phyloP scores from a whole-genome alignment of 2,888 invertebrate genomes.

The Tetragonisca angustula region DNA sequence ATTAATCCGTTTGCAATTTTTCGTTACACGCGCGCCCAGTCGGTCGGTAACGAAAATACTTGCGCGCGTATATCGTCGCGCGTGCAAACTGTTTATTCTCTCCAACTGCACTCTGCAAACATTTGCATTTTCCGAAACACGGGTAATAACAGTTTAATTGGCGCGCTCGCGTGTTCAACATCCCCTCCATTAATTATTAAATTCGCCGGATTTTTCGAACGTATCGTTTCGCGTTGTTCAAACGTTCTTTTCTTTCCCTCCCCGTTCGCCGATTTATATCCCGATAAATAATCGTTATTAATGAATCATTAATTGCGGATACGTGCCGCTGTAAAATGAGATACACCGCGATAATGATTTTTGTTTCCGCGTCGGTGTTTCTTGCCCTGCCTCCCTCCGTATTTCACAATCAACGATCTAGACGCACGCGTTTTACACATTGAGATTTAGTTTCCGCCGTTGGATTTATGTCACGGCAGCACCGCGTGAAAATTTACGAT shows the following conservation, averaged over 20 bases:
- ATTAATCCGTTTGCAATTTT: no score
- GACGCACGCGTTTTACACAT: constrained; percentile 24
- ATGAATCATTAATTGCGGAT: not conserved
- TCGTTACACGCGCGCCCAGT: no score
- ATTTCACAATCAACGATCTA: constrained; percentile 34
- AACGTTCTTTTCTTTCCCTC: no score
- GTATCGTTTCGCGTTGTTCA: not conserved
- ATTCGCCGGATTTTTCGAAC: not conserved
- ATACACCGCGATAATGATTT: not conserved
- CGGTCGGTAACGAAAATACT: not conserved
- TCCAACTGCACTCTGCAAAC: not conserved
- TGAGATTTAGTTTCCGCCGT: constrained; percentile 41
- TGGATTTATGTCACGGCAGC: constrained; percentile 13
- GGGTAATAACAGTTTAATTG: not conserved
- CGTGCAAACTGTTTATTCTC: not conserved
- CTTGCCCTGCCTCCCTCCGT: not conserved
- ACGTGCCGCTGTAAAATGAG: not conserved
- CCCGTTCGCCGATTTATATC: not conserved
- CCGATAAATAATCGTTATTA: not conserved
- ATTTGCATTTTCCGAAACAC: not conserved
- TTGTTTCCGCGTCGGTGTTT: not conserved
- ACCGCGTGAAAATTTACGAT: constrained; percentile 30
- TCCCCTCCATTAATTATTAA: not conserved
- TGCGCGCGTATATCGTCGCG: not conserved
- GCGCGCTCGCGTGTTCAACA: no score